Base-by-base conservation (phyloP, 2,888 invertebrate genomes). In the Caenorhabditis macrosperma region DNA sequence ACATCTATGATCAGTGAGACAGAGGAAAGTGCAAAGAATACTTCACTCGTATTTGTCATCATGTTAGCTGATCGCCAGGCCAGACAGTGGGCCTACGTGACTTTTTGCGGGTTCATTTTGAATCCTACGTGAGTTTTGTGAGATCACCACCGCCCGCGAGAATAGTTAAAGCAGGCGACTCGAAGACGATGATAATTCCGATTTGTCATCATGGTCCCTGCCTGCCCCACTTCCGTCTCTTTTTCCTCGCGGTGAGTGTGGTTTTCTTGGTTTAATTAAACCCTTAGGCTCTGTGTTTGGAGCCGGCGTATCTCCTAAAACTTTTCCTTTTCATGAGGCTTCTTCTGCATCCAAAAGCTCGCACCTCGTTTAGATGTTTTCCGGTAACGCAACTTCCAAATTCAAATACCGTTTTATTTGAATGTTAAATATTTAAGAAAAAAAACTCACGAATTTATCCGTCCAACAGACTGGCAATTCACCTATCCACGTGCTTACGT, bases 31-130 rank as follows among this genome's bases (percentile, higher is more conserved):
- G 64, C 74, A 74, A 59, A 72, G 63, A 72, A 72, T 55, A 28
- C 44, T 44, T 9, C 48, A 12, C n/a, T 35, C 35, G 41, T 64
- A 74, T 74, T 74, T 74, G 74, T 74, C 74, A 74, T 74, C 74
- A 74, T 74, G 46, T 44, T 64, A 46, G 57, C 55, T 55, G 54
- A 74, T n/a, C 41, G 57, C 48, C 50, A 74, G 48, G 66, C 28
- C 55, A 57, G 64, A 72, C 64, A 6, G 41, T 15, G 44, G 44
- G 71, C 44, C 57, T 72, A 72, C 72, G 72, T 72, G 72, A 72
- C 72, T 57, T 55, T 30, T 33, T 12, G 46, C 33, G 33, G n/a
- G 41, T 33, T 48, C 54, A 61, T 48, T 64, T 46, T 28, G 20
- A 17, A 15, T 35, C 24, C 35, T 12, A 64, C 64, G 64, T 52